Evolutionary conservation across 2,113 vertebrate genomes (phyloP).

Genomic region (Serilophus lunatus): DNA sequence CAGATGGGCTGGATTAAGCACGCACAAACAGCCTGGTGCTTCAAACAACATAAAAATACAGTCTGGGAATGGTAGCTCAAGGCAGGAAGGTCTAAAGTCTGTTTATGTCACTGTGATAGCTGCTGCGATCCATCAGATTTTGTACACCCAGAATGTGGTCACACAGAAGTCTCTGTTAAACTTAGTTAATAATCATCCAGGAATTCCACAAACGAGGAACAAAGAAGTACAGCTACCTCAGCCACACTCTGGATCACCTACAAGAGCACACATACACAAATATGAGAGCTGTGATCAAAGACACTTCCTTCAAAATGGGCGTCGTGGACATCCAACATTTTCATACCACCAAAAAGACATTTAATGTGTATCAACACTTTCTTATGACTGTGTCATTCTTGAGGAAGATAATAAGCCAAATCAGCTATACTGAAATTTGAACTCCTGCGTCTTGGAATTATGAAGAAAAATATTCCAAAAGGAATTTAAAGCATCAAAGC

Average conservation of each 20-base stretch:
- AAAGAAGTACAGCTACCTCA: neutral
- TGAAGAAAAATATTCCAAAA: neutral
- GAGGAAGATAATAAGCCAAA: neutral
- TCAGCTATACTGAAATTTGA: neutral
- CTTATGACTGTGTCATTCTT: neutral
- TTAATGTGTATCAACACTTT: neutral
- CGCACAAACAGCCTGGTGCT: neutral
- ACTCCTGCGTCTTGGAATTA: neutral
- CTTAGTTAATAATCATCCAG: neutral
- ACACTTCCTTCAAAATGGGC: neutral
- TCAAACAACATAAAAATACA: slow-evolving; percentile 9
- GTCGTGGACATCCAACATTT: neutral
- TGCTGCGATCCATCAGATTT: neutral
- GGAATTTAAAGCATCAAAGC: neutral
- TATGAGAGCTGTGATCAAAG: neutral
- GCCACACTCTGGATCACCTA: neutral
- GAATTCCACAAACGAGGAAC: neutral
- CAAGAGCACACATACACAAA: neutral
- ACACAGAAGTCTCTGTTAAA: neutral
- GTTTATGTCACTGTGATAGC: neutral
- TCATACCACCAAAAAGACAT: neutral
- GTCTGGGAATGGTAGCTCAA: neutral
- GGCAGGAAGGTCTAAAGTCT: neutral
- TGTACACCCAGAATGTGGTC: neutral
- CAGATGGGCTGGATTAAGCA: slow-evolving; percentile 1